Conservation (phyloP, 2,888 invertebrate species). For the Agrotis ipsilon region DNA sequence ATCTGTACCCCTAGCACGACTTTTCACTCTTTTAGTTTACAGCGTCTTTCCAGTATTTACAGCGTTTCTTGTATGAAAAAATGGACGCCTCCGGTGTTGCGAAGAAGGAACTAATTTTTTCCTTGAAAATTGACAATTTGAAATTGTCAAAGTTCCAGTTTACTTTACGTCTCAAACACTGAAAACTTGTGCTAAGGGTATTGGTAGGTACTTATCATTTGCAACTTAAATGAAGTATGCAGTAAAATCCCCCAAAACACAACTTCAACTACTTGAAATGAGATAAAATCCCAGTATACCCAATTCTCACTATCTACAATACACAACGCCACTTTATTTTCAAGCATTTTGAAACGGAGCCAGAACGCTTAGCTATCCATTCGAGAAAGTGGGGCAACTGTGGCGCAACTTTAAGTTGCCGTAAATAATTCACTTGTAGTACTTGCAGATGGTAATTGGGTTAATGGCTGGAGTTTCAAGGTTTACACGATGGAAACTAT, state of each 20-base stretch:
- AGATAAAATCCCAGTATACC: constrained; percentile 10
- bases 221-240: neutral
- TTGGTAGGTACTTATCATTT: too few relatives aligned
- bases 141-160: too few relatives aligned
- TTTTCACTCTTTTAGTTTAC: too few relatives aligned
- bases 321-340: constrained; percentile 37
- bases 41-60: too few relatives aligned
- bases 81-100: too few relatives aligned
- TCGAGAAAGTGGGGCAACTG: constrained; percentile 32
- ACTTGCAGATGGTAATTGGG: neutral
- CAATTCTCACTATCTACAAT: constrained; percentile 28
- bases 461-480: constrained; percentile 1
- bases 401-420: constrained; percentile 24
- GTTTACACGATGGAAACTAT: neutral
- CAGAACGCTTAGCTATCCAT: constrained; percentile 46
- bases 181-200: too few relatives aligned
- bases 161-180: too few relatives aligned
- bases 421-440: constrained; percentile 25
- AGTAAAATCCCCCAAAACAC: constrained; percentile 1
- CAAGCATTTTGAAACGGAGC: constrained; percentile 53
- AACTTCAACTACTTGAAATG: neutral
- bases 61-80: too few relatives aligned
- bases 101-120: too few relatives aligned
- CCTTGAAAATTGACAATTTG: too few relatives aligned
- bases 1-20: too few relatives aligned